A percentile compares a stretch with the other conserved stretches of the same genome.
Evolutionary conservation across 2,888 invertebrate genomes (phyloP).

Genomic region (Limnephilus marmoratus): DNA sequence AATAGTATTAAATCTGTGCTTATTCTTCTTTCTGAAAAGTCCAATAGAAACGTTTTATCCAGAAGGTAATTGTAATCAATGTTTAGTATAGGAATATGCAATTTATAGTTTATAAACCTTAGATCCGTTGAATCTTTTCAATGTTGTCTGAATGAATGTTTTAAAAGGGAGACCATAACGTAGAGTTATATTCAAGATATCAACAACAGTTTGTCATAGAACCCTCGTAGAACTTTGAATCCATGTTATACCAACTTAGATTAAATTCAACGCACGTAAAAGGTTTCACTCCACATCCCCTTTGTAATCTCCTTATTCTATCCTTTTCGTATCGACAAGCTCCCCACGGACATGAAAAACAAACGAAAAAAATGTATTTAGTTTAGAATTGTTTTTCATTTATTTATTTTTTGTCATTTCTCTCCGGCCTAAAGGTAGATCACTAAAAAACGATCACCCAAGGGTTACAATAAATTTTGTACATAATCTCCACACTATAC

Average conservation of each 20-base stretch:
- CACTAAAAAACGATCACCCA: slow-evolving; percentile 36
- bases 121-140: too few relatives aligned
- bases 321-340: not conserved
- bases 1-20: too few relatives aligned
- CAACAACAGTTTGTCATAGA: not conserved
- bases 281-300: not conserved
- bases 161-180: too few relatives aligned
- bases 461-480: slow-evolving; percentile 39
- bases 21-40: too few relatives aligned
- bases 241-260: not conserved
- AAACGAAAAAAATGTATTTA: not conserved
- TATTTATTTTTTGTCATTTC: not conserved
- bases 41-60: too few relatives aligned
- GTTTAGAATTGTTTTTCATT: not conserved
- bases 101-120: too few relatives aligned
- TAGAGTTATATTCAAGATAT: too few relatives aligned
- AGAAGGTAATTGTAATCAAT: too few relatives aligned
- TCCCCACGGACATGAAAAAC: not conserved
- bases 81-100: too few relatives aligned
- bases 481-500: slow-evolving; percentile 38
- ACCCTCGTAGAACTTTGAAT: not conserved
- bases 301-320: not conserved
- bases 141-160: too few relatives aligned
- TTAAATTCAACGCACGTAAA: not conserved
- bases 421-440: not conserved